Evolutionary conservation across 2,888 invertebrate species (phyloP).

Genomic region (Hyles lineata): DNA sequence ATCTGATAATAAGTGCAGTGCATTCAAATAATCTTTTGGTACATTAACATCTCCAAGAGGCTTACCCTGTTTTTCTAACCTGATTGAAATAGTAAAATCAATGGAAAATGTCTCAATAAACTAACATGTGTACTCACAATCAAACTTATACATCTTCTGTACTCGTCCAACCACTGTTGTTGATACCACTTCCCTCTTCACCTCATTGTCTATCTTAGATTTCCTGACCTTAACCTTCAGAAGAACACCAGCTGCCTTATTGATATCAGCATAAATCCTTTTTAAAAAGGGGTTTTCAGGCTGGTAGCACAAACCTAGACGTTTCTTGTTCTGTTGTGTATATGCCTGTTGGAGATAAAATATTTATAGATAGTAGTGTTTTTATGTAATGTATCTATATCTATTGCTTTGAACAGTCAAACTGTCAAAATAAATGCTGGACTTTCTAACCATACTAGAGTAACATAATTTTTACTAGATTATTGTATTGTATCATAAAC

Average conservation of each 20-base stretch:
- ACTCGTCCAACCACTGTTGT: slow-evolving; percentile 86
- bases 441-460: too few species aligned
- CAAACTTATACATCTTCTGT: slow-evolving; percentile 86
- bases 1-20: too few species aligned
- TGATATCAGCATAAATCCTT: slow-evolving; percentile 89
- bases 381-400: too few species aligned
- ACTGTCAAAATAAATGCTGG: too few species aligned
- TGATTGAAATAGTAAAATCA: too few species aligned
- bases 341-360: slow-evolving; percentile 53
- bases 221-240: slow-evolving; percentile 89
- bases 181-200: slow-evolving; percentile 71
- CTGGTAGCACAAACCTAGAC: slow-evolving; percentile 91
- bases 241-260: slow-evolving; percentile 88
- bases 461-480: too few species aligned
- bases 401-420: too few species aligned
- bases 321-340: slow-evolving; percentile 77
- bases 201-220: slow-evolving; percentile 66
- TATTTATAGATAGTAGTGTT: background rate
- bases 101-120: background rate
- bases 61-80: too few species aligned
- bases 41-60: too few species aligned
- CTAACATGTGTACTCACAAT: slow-evolving; percentile 76
- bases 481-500: too few species aligned
- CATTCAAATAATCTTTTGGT: too few species aligned
- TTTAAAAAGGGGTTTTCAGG: slow-evolving; percentile 93